Conservation (phyloP, 2,888 invertebrate species). For the Chloromyia formosa region DNA sequence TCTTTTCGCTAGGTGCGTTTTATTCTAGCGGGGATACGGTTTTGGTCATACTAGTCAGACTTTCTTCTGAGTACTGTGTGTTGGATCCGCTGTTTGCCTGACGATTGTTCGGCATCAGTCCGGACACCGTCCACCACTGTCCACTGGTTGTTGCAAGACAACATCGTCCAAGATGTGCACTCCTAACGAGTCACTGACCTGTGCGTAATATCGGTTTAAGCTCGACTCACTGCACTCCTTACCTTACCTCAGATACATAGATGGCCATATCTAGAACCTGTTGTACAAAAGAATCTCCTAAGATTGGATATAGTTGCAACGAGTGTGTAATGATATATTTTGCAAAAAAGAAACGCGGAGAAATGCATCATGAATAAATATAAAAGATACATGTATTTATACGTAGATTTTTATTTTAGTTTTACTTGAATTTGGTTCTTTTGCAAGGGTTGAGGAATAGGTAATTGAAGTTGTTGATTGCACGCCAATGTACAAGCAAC, state of each 20-base stretch:
- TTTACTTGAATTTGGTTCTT: neutral
- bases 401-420: no score
- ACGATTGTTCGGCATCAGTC: neutral
- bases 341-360: conserved; percentile 26
- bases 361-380: conserved; percentile 30
- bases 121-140: conserved; percentile 13
- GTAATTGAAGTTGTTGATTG: conserved; percentile 12
- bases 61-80: neutral
- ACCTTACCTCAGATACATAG: neutral
- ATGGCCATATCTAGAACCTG: conserved; percentile 30
- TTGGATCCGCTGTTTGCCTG: neutral
- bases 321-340: conserved; percentile 13
- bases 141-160: neutral
- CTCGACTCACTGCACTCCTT: neutral
- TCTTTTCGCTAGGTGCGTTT: no score
- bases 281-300: conserved; percentile 25
- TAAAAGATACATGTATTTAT: conserved; percentile 5
- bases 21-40: no score
- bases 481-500: neutral
- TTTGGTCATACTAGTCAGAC: neutral
- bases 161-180: neutral
- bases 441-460: neutral
- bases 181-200: neutral
- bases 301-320: conserved; percentile 14
- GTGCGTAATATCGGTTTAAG: neutral